Evolutionary conservation across 2,888 invertebrate genomes (phyloP).

Genomic region (Rhopalosiphum nymphaeae): DNA sequence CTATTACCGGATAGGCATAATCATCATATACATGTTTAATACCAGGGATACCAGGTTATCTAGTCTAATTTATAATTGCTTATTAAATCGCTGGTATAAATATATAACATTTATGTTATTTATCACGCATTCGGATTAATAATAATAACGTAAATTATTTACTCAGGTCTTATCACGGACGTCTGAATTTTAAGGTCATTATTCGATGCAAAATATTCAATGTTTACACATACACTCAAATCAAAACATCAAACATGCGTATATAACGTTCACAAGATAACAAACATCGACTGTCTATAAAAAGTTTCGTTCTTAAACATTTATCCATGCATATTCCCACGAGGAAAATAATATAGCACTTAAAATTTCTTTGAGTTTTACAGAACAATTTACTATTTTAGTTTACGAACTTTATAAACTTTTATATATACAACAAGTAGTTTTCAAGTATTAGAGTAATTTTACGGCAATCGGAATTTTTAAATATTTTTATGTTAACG

Average conservation of each 20-base stretch:
- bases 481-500: not conserved
- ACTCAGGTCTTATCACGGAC: constrained; percentile 8
- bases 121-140: not conserved
- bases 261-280: not conserved
- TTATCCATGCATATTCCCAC: not conserved
- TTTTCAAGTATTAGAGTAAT: not conserved
- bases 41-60: not conserved
- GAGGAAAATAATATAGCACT: not conserved
- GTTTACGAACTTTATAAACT: not conserved
- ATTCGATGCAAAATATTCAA: constrained; percentile 36
- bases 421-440: not conserved
- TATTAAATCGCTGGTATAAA: not conserved
- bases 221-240: constrained; percentile 43
- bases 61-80: constrained; percentile 1
- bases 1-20: constrained; percentile 15
- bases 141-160: constrained; percentile 29
- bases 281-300: not conserved
- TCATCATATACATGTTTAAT: not conserved
- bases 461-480: not conserved
- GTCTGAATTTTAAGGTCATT: constrained; percentile 45
- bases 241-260: constrained; percentile 51
- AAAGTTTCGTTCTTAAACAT: not conserved
- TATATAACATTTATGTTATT: not conserved
- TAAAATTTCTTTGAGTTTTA: not conserved
- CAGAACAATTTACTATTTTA: not conserved